Evolutionary conservation across 1,140 invertebrate genomes (phyloP).

Genomic region (Aphelinus certus): DNA sequence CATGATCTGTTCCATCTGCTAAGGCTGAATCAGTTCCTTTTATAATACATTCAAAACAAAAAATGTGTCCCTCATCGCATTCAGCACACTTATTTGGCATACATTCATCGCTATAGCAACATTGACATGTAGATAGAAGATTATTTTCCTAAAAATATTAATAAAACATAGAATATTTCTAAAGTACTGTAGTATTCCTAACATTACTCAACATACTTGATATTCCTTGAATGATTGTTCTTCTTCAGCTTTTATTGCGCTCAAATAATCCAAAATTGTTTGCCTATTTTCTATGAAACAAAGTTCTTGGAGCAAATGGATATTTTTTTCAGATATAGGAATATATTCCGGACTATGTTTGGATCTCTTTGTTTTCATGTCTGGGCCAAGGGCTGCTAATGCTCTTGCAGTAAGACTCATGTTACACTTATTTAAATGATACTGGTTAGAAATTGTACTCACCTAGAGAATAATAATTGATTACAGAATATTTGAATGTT

Average conservation of each 20-base stretch:
- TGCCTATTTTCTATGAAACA: constrained; percentile 64
- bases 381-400: constrained; percentile 34
- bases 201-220: constrained; percentile 43
- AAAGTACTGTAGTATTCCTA: not conserved
- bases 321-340: constrained; percentile 49
- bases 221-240: constrained; percentile 51
- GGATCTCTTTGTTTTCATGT: constrained; percentile 44
- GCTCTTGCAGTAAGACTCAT: constrained; percentile 47
- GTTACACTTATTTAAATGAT: constrained; percentile 45
- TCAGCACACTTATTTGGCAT: constrained; percentile 68
- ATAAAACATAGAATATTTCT: no score
- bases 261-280: constrained; percentile 58
- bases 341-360: constrained; percentile 10
- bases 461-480: constrained; percentile 51
- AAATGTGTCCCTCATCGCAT: constrained; percentile 70
- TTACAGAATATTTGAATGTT: constrained; percentile 39
- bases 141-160: constrained; percentile 51
- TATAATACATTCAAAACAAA: constrained; percentile 70
- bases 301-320: constrained; percentile 62
- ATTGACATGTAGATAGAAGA: constrained; percentile 64
- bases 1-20: constrained; percentile 66
- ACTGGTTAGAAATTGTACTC: constrained; percentile 31
- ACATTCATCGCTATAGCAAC: constrained; percentile 71
- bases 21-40: constrained; percentile 65
- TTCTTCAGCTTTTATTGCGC: constrained; percentile 51